Base-by-base conservation (phyloP, 2,888 invertebrate species). In the Schrankia costaestrigalis region DNA sequence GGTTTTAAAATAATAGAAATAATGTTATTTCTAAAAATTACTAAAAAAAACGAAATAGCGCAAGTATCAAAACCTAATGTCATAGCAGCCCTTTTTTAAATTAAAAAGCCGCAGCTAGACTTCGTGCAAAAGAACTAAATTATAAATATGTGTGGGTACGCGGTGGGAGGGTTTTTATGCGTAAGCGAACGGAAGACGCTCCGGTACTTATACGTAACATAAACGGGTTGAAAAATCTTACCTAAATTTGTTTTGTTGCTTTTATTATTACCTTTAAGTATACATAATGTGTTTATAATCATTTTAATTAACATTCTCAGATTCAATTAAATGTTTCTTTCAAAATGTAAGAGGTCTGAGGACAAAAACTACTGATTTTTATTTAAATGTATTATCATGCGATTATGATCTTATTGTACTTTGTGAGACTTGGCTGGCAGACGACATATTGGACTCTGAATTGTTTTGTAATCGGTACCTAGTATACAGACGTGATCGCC, bases 61-160 rank as follows among this genome's bases (percentile, higher is more conserved):
- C n/a, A n/a, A n/a, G n/a, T n/a, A n/a, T n/a, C n/a, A n/a, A n/a
- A n/a, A n/a, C n/a, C n/a, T n/a, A n/a, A n/a, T n/a, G n/a, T n/a
- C n/a, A n/a, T n/a, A n/a, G n/a, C n/a, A n/a, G n/a, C n/a, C n/a
- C n/a, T n/a, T n/a, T n/a, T n/a, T n/a, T n/a, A 8, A 11, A 10
- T 2, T 8, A 17, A 2, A 15, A 26, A 3, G 26, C 26, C 2
- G 26, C 26, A 9, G 6, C 26, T 3, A 15, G 26, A 4, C 5
- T 15, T 10, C 26, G 11, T 13, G 10, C 26, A 3, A 26, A 26
- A 10, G 13, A 26, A 3, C 6, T 15, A 3, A 10, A 15, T 4
- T 31, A 31, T 11, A 31, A 31, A n/a, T 23, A 14, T 23, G 17
- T 23, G 3, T 23, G 23, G 30, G 23, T 24, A 12, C 24, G 30